Percentiles rank a stretch among this genome's conserved stretches.
Evolutionary conservation across 2,888 invertebrate species (phyloP).

Genomic region (Drosophila planitibia): DNA sequence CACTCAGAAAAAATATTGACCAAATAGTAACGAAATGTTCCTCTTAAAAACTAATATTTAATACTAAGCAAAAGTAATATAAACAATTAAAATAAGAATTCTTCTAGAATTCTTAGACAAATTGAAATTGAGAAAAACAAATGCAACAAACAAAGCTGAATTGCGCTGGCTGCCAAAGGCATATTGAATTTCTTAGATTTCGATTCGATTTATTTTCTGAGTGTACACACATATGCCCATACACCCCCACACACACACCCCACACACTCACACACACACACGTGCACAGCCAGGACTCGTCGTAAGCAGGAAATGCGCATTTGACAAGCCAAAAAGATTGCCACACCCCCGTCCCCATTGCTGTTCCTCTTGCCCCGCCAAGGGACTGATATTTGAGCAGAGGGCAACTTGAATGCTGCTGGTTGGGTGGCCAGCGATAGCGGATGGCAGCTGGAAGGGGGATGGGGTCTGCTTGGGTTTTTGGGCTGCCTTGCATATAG

Average conservation of each 20-base stretch:
- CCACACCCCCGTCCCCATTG: constrained; percentile 53
- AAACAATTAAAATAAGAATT: not conserved
- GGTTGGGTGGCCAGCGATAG: constrained; percentile 27
- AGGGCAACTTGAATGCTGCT: constrained; percentile 51
- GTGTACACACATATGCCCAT: constrained; percentile 31
- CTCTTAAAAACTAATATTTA: not conserved
- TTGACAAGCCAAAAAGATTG: constrained; percentile 81
- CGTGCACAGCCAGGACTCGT: constrained; percentile 46
- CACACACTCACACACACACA: constrained; percentile 8
- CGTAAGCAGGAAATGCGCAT: constrained; percentile 79
- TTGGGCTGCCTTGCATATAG: constrained; percentile 68
- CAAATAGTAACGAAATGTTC: not conserved
- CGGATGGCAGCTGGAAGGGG: not conserved
- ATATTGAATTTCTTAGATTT: not conserved
- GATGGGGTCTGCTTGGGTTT: constrained; percentile 4
- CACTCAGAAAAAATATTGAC: not conserved
- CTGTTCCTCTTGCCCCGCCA: constrained; percentile 30
- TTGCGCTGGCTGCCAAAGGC: not conserved
- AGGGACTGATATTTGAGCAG: constrained; percentile 73
- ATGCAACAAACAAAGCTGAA: no score
- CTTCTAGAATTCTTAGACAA: not conserved
- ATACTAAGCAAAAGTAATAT: not conserved
- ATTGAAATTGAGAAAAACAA: no score
- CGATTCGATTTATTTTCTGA: not conserved
- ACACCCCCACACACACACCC: constrained; percentile 13